Conservation (phyloP, 2,888 invertebrate species). For the Xestobium rufovillosum region DNA sequence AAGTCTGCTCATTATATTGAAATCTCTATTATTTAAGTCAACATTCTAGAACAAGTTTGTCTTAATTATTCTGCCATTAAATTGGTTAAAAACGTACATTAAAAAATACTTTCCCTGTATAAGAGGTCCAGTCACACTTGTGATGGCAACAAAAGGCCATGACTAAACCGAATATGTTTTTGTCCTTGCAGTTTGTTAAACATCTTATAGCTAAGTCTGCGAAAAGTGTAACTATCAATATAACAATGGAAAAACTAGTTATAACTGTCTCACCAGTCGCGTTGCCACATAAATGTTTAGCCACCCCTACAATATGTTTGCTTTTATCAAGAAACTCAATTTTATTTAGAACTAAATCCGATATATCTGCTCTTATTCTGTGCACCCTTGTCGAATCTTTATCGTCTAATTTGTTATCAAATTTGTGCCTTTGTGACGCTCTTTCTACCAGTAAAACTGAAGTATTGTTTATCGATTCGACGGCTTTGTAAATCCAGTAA, state of each 20-base stretch:
- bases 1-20: slow-evolving; percentile 69
- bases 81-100: slow-evolving; percentile 32
- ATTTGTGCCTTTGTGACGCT: slow-evolving; percentile 60
- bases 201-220: slow-evolving; percentile 68
- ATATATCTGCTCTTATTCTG: slow-evolving; percentile 74
- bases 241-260: background rate
- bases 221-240: slow-evolving; percentile 20
- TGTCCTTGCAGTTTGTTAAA: slow-evolving; percentile 43
- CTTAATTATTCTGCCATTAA: slow-evolving; percentile 2
- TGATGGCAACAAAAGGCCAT: slow-evolving; percentile 91
- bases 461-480: slow-evolving; percentile 40
- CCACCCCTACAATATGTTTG: slow-evolving; percentile 59
- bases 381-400: slow-evolving; percentile 44
- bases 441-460: slow-evolving; percentile 71
- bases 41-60: slow-evolving; percentile 43
- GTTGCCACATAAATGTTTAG: slow-evolving; percentile 84
- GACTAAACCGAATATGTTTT: slow-evolving; percentile 51
- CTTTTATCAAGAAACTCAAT: slow-evolving; percentile 45
- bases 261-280: slow-evolving; percentile 87
- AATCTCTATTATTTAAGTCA: slow-evolving; percentile 54
- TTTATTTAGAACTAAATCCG: slow-evolving; percentile 60
- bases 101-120: slow-evolving; percentile 61
- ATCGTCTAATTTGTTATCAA: slow-evolving; percentile 40
- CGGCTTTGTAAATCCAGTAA: slow-evolving; percentile 63
- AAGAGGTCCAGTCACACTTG: slow-evolving; percentile 64